Conservation (phyloP, 64 coral and sea anemone species). For the Dendronephthya gigantea region DNA sequence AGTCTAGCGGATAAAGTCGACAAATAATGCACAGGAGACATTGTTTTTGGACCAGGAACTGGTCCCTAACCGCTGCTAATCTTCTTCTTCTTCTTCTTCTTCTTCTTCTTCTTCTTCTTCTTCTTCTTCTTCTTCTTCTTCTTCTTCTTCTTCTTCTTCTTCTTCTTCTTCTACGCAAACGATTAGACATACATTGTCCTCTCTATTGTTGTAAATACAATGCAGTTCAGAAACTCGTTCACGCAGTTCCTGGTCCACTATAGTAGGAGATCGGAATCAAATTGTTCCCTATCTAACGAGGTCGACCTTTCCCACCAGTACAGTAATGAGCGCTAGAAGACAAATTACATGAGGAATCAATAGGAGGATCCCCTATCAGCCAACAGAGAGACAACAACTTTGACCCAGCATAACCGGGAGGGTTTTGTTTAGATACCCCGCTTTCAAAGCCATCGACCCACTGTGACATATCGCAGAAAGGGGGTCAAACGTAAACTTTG, state of each 20-base stretch:
- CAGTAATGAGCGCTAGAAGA: not conserved
- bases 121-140: too few species aligned
- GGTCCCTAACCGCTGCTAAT: too few species aligned
- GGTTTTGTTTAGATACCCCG: not conserved
- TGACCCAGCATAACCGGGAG: not conserved
- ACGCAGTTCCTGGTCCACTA: too few species aligned
- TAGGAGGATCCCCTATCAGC: not conserved
- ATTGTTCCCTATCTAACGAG: not conserved
- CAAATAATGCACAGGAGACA: not conserved
- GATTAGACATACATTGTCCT: too few species aligned
- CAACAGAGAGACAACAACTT: slow-evolving; percentile 3
- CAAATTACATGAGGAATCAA: not conserved
- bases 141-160: too few species aligned
- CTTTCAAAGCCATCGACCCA: not conserved
- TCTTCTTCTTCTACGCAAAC: too few species aligned
- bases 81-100: too few species aligned
- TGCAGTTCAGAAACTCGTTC: too few species aligned
- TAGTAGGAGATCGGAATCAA: not conserved
- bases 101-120: too few species aligned
- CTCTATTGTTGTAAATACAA: too few species aligned
- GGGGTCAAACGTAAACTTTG: not conserved
- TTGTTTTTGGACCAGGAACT: too few species aligned
- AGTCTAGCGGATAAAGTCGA: not conserved
- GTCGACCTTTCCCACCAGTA: not conserved
- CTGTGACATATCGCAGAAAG: not conserved